phyloP scores from a whole-genome alignment of 2,113 vertebrate genomes.

The Benitochromis conjunctus region DNA sequence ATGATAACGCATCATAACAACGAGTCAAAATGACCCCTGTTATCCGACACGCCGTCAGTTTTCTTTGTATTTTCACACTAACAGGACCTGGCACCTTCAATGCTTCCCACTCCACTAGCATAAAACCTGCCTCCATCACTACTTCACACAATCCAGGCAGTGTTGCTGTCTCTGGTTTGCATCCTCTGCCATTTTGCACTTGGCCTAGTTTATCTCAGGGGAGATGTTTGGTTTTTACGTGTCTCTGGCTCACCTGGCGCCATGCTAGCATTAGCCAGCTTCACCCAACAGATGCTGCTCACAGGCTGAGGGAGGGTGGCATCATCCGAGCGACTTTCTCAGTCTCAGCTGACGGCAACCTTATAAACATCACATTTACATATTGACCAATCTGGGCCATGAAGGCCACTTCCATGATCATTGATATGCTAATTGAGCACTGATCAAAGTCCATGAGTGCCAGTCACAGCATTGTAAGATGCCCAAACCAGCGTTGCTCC shows the following conservation, averaged over 20 bases:
- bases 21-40: too few species aligned
- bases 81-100: accelerated
- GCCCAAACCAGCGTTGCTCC: neutral
- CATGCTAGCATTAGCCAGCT: neutral
- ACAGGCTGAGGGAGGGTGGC: accelerated
- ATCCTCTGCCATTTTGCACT: neutral
- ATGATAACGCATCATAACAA: too few species aligned
- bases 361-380: neutral
- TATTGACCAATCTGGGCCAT: accelerated
- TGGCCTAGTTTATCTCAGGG: neutral
- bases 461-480: neutral
- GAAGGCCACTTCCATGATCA: neutral
- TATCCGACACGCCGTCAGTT: too few species aligned
- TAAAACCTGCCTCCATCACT: neutral
- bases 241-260: accelerated
- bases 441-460: neutral
- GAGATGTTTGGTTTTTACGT: accelerated
- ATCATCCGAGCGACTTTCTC: neutral
- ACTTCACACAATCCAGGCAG: neutral
- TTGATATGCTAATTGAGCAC: neutral
- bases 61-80: too few species aligned
- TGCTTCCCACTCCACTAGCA: neutral
- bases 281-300: neutral
- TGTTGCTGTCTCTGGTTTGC: neutral
- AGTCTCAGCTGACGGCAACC: neutral